These are phyloP conservation scores for Mythimna vitellina DNA, from an alignment of 2,888 invertebrate genomes.

Conservation along the genomic window DNA sequence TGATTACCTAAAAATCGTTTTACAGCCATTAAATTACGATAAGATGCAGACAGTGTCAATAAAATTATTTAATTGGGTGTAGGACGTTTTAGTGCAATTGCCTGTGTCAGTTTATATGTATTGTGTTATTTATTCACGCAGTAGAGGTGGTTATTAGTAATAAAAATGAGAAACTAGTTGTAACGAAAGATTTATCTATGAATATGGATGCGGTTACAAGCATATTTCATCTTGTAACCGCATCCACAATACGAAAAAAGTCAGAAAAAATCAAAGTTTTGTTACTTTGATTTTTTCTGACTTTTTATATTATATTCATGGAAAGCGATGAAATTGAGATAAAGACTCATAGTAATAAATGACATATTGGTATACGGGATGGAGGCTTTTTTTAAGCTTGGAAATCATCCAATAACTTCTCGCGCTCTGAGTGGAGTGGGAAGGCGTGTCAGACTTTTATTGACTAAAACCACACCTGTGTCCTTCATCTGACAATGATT, in stretches of 20 bases:
- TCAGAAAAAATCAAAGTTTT: not conserved
- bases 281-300: too few relatives aligned
- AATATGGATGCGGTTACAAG: not conserved
- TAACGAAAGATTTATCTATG: not conserved
- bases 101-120: not conserved
- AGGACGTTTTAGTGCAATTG: conserved; percentile 6
- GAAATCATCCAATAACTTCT: too few relatives aligned
- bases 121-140: not conserved
- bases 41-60: conserved; percentile 4
- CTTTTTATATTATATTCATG: too few relatives aligned
- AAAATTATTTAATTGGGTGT: conserved; percentile 38
- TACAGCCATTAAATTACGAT: conserved; percentile 27
- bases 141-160: too few relatives aligned
- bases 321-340: not conserved
- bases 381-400: too few relatives aligned
- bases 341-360: not conserved
- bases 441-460: too few relatives aligned
- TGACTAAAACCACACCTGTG: too few relatives aligned
- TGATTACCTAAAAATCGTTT: conserved; percentile 40
- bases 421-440: too few relatives aligned
- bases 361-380: not conserved
- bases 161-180: too few relatives aligned
- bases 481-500: too few relatives aligned
- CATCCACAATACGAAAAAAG: too few relatives aligned
- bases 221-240: not conserved